Base-by-base conservation (phyloP, 1,140 invertebrate genomes). In the Sycophaga agraensis region DNA sequence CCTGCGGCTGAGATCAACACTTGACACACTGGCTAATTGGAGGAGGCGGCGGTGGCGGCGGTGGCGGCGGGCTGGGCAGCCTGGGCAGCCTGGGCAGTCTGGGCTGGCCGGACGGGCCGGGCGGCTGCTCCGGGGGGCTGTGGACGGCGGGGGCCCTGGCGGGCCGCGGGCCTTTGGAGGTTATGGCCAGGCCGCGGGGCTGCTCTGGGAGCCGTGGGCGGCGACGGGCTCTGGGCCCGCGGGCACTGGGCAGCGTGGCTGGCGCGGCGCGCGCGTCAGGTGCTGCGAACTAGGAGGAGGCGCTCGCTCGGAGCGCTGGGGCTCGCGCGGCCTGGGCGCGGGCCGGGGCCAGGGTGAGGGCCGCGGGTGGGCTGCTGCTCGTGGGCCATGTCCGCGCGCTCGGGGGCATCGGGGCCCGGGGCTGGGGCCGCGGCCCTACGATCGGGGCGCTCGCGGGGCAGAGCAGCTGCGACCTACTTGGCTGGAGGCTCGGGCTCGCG, bases 21-120 rank as follows among this genome's bases (percentile, higher is more conserved):
- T 56, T 56, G 54, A 45, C 40, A 46, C 54, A 56, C 28, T 48
- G 53, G 46, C 46, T 31, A 49, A 49, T 26, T 31, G 24, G 19
- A 28, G 4, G 26, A n/a, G n/a, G n/a, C n/a, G 26, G 2, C 46
- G 34, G 46, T 28, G 24, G 11, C 39, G 5, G 19, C 24, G 7
- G 46, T 49, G 5, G 7, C 17, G 28, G 34, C 46, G 46, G n/a
- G 26, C 46, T n/a, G n/a, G n/a, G n/a, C n/a, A n/a, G n/a, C n/a
- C n/a, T n/a, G n/a, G n/a, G n/a, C n/a, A n/a, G n/a, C n/a, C n/a
- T n/a, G n/a, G n/a, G n/a, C n/a, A n/a, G n/a, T n/a, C n/a, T n/a
- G n/a, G n/a, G n/a, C n/a, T n/a, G n/a, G n/a, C n/a, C n/a, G n/a
- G n/a, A n/a, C n/a, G n/a, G n/a, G n/a, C n/a, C n/a, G n/a, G n/a